Percentiles rank a stretch among this genome's conserved stretches.
phyloP scores from a whole-genome alignment of 2,888 invertebrate species.

The Diloba caeruleocephala region DNA sequence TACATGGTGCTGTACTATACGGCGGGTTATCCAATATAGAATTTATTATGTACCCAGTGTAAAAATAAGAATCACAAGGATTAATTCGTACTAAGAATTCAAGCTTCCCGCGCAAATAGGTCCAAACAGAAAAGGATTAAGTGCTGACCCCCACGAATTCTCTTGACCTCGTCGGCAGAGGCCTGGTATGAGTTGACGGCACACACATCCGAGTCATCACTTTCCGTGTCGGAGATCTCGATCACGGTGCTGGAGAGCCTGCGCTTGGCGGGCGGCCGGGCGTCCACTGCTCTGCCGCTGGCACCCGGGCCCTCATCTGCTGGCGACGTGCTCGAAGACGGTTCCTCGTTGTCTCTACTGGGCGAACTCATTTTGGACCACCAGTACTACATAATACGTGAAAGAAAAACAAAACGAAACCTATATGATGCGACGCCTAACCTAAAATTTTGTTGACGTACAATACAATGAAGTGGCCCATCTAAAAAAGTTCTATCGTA shows the following conservation, averaged over 20 bases:
- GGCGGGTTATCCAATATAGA: background rate
- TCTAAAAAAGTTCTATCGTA: constrained; percentile 11
- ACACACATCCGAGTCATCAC: constrained; percentile 87
- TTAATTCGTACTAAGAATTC: constrained; percentile 38
- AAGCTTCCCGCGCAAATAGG: constrained; percentile 75
- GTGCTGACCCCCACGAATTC: constrained; percentile 81
- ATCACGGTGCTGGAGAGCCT: constrained; percentile 75
- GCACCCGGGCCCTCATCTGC: constrained; percentile 60
- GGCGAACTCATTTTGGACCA: constrained; percentile 80
- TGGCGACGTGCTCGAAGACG: constrained; percentile 69
- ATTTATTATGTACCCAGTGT: constrained; percentile 10
- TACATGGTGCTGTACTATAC: background rate
- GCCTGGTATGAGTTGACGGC: constrained; percentile 86
- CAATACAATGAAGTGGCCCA: constrained; percentile 18
- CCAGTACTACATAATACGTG: constrained; percentile 82
- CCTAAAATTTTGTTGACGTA: constrained; percentile 82
- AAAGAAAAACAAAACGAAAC: constrained; percentile 77
- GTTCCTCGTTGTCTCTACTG: constrained; percentile 77
- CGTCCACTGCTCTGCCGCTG: constrained; percentile 55
- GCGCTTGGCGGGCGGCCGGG: constrained; percentile 82
- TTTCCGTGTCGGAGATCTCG: constrained; percentile 85
- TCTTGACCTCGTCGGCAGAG: constrained; percentile 84
- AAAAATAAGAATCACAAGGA: constrained; percentile 4
- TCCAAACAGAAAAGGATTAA: constrained; percentile 36
- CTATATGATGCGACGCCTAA: constrained; percentile 82